These are phyloP conservation scores for Cristatella mucedo DNA, from an alignment of 2,888 invertebrate species.

Conservation along the genomic window DNA sequence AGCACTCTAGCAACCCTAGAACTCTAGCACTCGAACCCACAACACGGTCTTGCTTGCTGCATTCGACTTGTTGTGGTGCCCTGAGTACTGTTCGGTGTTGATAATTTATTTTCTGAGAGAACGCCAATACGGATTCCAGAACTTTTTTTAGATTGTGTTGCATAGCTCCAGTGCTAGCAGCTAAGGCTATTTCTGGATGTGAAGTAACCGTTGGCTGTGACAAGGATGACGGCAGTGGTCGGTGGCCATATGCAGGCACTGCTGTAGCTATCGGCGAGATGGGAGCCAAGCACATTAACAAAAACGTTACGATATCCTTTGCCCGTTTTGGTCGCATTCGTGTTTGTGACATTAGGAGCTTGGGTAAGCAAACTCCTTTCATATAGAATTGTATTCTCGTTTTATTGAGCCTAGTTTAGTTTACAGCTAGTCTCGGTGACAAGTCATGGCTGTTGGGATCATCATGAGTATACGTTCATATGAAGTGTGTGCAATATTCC, in stretches of 20 bases:
- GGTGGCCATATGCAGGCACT: slow-evolving; percentile 41
- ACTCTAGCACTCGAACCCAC: no score
- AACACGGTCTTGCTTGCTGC: no score
- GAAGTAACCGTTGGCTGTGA: slow-evolving; percentile 35
- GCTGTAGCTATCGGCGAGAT: slow-evolving; percentile 41
- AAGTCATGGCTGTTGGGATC: background rate
- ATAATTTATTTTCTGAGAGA: no score
- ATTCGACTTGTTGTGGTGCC: no score
- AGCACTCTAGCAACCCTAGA: no score
- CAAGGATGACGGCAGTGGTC: slow-evolving; percentile 22
- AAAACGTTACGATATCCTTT: slow-evolving; percentile 34
- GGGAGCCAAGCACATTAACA: slow-evolving; percentile 39
- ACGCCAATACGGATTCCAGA: no score
- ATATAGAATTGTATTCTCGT: background rate
- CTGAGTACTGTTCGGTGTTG: no score
- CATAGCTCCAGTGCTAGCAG: slow-evolving; percentile 43
- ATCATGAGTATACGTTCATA: background rate
- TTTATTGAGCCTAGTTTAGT: slow-evolving; percentile 13
- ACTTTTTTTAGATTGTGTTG: slow-evolving; percentile 41
- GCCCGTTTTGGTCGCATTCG: background rate
- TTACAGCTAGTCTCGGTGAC: slow-evolving; percentile 12
- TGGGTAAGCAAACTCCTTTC: no score
- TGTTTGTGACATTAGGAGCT: no score
- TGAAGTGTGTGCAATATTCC: no score
- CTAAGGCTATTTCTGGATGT: slow-evolving; percentile 36